Evolutionary conservation across 2,113 vertebrate species (phyloP), one percentile per base, ranked within the genome.

Genomic region (Apteryx owenii): DNA sequence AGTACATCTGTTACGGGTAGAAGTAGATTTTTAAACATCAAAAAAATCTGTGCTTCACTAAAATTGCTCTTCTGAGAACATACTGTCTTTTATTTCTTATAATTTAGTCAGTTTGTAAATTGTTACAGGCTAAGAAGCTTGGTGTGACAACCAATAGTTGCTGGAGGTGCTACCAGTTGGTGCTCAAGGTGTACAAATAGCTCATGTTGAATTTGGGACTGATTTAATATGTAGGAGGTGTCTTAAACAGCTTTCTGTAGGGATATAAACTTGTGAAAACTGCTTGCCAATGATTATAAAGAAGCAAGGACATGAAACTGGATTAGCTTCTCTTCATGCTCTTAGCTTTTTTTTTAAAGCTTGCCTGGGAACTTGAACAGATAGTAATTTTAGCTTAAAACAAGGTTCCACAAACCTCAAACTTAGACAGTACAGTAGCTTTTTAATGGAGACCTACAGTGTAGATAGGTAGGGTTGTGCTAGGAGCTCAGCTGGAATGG

Each of bases 201-300:
- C 23, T 96, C 80, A 38, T 88, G 85, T 77, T 73, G 58, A 75
- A 53, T 91, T 91, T 66, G 14, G 13, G 53, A 23, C 23, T 70
- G 81, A 70, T 78, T 62, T 77, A 77, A 54, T 90, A 25, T 5
- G 23, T 91, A 70, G 82, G 66, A 88, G 71, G 36, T 90, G 81
- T 96, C 48, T 60, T 91, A 31, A 96, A 70, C 64, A 92, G 82
- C 40, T 92, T 92, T 96, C 53, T 71, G 25, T 33, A 54, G 69
- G 64, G n/a, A 16, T 88, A 29, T 9, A 56, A 84, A 56, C 48
- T 70, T 88, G 40, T 75, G 83, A 71, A 62, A 78, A 4, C 38
- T 76, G 42, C n/a, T 91, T 95, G 76, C 60, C 40, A 66, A 7
- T 72, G 42, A 42, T 64, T 48, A 23, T 76, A n/a, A 80, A 72